phyloP scores from a whole-genome alignment of 53 echinoderm and acorn worm genomes.

The Apostichopus leukothele region DNA sequence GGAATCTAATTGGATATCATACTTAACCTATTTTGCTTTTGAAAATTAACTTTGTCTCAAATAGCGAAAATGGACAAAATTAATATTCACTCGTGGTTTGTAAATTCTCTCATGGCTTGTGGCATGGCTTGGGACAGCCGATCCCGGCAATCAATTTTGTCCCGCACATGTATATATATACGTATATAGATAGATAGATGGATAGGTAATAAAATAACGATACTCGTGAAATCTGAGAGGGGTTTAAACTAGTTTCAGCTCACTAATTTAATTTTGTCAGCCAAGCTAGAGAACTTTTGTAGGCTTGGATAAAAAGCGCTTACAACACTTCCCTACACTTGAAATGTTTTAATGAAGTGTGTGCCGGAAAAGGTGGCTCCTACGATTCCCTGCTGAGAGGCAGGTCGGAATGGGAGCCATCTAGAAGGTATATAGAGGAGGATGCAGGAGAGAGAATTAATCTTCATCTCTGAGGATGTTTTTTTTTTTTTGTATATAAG shows the following conservation, averaged over 20 bases:
- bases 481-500: not conserved
- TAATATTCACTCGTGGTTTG: slow-evolving; percentile 47
- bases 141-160: slow-evolving; percentile 9
- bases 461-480: not conserved
- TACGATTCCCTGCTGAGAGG: not conserved
- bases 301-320: slow-evolving; percentile 20
- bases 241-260: slow-evolving; percentile 39
- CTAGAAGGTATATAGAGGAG: not conserved
- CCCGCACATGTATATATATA: not conserved
- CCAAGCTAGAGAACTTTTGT: slow-evolving; percentile 22
- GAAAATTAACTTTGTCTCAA: slow-evolving; percentile 36
- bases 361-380: not conserved
- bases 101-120: slow-evolving; percentile 19
- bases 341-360: slow-evolving; percentile 9
- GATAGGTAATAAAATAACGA: not conserved
- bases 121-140: slow-evolving; percentile 3
- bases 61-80: slow-evolving; percentile 16
- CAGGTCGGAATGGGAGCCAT: not conserved
- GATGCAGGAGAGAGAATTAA: slow-evolving; percentile 4
- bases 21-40: slow-evolving; percentile 42
- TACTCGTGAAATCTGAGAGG: slow-evolving; percentile 29
- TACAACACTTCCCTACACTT: slow-evolving; percentile 16
- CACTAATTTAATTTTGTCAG: slow-evolving; percentile 23
- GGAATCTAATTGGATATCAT: slow-evolving; percentile 40
- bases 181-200: not conserved